Conservation (phyloP, 2,797 vertebrate species). For the Paramormyrops hopkinsi region DNA sequence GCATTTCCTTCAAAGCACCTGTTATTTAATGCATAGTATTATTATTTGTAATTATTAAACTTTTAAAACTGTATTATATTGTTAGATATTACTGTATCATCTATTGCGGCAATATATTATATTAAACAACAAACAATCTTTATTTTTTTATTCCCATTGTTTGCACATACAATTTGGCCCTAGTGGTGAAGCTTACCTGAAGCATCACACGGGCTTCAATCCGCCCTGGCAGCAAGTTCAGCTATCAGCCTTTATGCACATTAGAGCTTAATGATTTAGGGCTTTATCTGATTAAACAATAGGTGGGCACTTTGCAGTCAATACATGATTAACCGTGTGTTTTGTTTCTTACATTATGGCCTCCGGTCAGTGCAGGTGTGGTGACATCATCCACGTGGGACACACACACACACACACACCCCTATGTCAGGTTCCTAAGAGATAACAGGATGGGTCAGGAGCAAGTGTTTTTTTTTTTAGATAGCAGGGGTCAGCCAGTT, state of each 20-base stretch:
- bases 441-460: background rate
- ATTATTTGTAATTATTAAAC: background rate
- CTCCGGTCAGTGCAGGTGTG: background rate
- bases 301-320: conserved; percentile 3
- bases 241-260: background rate
- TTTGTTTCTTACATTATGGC: background rate
- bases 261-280: background rate
- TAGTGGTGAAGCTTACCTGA: background rate
- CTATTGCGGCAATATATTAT: background rate
- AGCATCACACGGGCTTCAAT: background rate
- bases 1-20: background rate
- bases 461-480: background rate
- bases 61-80: background rate
- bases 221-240: background rate
- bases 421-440: background rate
- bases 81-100: background rate
- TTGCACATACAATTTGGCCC: background rate
- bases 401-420: background rate
- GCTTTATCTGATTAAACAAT: background rate
- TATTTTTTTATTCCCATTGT: background rate
- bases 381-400: background rate
- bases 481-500: background rate
- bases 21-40: background rate
- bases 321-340: background rate
- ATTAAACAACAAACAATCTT: background rate